Evolutionary conservation across 2,888 invertebrate species (phyloP).

Genomic region (Eledona agricola): DNA sequence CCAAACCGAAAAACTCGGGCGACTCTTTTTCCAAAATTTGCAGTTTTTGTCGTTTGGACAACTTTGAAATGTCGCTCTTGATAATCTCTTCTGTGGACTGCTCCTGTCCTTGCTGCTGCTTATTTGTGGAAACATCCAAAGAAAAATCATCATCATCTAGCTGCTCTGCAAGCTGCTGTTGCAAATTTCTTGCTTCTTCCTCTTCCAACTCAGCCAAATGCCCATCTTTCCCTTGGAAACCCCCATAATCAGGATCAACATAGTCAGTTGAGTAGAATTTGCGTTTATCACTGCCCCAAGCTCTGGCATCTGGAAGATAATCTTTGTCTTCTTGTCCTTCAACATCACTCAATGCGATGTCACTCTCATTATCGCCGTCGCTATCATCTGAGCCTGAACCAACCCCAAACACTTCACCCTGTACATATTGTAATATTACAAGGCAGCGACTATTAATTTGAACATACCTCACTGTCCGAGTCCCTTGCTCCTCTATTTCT

Average conservation of each 20-base stretch:
- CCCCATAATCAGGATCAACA: conserved; percentile 86
- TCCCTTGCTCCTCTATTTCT: conserved; percentile 66
- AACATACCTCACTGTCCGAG: conserved; percentile 61
- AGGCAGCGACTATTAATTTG: conserved; percentile 3
- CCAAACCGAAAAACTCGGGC: conserved; percentile 83
- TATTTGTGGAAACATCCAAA: conserved; percentile 38
- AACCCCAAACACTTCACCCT: conserved; percentile 73
- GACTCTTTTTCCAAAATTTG: conserved; percentile 84
- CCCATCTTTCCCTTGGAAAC: conserved; percentile 71
- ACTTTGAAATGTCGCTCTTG: conserved; percentile 78
- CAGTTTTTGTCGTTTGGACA: conserved; percentile 79
- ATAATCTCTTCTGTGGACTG: conserved; percentile 70
- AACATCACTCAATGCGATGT: conserved; percentile 75
- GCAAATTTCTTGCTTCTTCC: conserved; percentile 83
- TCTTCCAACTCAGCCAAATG: conserved; percentile 83
- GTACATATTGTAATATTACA: not conserved
- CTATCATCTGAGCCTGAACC: conserved; percentile 58
- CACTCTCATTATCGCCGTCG: conserved; percentile 63
- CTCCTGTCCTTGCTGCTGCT: too few relatives aligned
- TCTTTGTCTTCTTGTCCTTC: conserved; percentile 77
- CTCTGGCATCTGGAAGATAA: conserved; percentile 80
- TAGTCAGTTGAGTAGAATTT: conserved; percentile 89
- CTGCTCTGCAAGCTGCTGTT: conserved; percentile 78
- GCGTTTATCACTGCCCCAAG: conserved; percentile 87
- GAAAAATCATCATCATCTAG: conserved; percentile 80